Conservation (phyloP, 2,797 vertebrate genomes). For the Acrocephalus scirpaceus region DNA sequence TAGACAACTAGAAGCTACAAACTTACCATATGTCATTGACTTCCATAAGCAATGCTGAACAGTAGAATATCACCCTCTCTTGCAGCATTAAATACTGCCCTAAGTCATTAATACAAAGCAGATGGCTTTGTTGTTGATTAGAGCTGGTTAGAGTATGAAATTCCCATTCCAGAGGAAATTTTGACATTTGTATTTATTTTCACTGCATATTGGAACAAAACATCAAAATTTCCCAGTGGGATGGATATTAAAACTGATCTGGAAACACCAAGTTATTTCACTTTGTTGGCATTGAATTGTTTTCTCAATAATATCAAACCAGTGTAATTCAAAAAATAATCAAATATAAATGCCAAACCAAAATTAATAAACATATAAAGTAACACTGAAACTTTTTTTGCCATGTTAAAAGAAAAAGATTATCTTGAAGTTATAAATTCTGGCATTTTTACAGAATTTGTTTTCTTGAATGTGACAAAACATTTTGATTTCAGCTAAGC, state of each 20-base stretch:
- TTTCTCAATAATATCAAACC: neutral
- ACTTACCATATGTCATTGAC: constrained; percentile 19
- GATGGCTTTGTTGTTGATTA: constrained; percentile 56
- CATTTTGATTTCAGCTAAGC: neutral
- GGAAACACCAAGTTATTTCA: neutral
- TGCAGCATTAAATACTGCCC: neutral
- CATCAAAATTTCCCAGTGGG: constrained; percentile 3
- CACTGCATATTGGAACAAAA: constrained; percentile 28
- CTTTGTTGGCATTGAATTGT: neutral
- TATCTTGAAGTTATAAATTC: neutral
- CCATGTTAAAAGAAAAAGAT: neutral
- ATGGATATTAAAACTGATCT: neutral
- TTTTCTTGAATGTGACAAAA: neutral
- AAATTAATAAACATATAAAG: neutral
- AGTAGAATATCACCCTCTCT: neutral
- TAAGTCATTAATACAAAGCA: constrained; percentile 46
- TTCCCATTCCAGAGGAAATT: constrained; percentile 36
- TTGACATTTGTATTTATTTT: constrained; percentile 58
- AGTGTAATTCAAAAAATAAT: neutral
- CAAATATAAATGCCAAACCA: neutral
- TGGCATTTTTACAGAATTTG: neutral
- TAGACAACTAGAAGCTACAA: constrained; percentile 3
- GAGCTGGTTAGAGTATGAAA: constrained; percentile 31
- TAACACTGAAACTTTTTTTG: neutral
- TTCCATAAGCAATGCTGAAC: neutral